Evolutionary conservation across 2,113 vertebrate genomes (phyloP).

Genomic region (Noctilio leporinus): DNA sequence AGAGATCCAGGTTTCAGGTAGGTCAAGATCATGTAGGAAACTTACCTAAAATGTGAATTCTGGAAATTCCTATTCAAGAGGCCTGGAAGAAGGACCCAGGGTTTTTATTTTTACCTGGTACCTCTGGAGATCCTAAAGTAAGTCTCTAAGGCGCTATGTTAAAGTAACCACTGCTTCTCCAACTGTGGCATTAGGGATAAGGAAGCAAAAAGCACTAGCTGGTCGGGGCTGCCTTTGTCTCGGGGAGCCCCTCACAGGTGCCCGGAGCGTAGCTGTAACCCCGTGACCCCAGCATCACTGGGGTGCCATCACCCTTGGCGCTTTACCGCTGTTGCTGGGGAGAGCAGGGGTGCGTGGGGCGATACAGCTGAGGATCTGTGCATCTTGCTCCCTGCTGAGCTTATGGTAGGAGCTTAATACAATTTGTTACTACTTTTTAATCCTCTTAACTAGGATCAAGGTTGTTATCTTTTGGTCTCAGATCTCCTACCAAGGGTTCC

Average conservation of each 20-base stretch:
- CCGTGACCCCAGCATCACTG: rapidly evolving
- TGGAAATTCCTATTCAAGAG: background rate
- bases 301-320: rapidly evolving
- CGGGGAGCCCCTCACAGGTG: background rate
- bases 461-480: background rate
- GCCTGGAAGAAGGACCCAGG: background rate
- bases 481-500: background rate
- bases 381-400: background rate
- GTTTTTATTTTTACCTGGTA: background rate
- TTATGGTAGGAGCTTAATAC: background rate
- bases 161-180: background rate
- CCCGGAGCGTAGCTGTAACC: rapidly evolving
- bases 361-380: background rate
- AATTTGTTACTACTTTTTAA: background rate
- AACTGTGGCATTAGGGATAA: background rate
- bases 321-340: background rate
- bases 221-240: background rate
- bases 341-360: no score
- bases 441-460: background rate
- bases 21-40: background rate
- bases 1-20: background rate
- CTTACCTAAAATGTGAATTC: background rate
- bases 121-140: background rate
- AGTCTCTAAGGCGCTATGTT: background rate
- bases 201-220: background rate